Evolutionary conservation across 2,113 vertebrate genomes (phyloP).

Genomic region (Chaetops frenatus): DNA sequence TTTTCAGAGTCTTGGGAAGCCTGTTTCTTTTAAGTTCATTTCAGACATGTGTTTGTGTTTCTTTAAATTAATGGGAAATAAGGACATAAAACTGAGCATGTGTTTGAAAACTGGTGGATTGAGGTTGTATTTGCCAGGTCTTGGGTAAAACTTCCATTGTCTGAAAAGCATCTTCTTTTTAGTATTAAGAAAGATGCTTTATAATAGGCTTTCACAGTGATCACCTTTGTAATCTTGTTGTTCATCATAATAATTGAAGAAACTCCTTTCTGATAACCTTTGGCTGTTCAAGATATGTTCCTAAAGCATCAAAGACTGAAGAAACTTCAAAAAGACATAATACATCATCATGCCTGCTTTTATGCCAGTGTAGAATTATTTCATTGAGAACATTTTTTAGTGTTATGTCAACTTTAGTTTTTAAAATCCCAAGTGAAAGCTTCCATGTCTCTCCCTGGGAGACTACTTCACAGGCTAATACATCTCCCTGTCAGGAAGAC

Average conservation of each 20-base stretch:
- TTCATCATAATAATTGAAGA: slow-evolving; percentile 7
- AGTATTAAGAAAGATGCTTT: not conserved
- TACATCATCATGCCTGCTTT: not conserved
- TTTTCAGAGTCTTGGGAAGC: not conserved
- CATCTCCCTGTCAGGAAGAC: not conserved
- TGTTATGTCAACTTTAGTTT: slow-evolving; percentile 30
- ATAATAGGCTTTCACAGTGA: not conserved
- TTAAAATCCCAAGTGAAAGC: slow-evolving; percentile 47
- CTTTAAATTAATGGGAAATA: not conserved
- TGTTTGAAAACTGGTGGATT: not conserved
- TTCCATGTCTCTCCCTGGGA: slow-evolving; percentile 18
- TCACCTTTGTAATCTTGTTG: not conserved
- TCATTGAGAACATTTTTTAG: slow-evolving; percentile 22
- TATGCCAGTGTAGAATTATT: slow-evolving; percentile 21
- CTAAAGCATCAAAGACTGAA: not conserved
- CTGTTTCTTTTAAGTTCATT: not conserved
- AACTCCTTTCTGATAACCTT: not conserved
- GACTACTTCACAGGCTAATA: slow-evolving; percentile 35
- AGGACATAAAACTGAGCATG: not conserved
- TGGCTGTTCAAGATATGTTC: not conserved
- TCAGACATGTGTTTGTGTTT: not conserved
- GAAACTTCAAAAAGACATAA: not conserved
- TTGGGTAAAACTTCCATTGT: not conserved
- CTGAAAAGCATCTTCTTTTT: not conserved
- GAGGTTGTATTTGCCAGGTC: not conserved